Evolutionary conservation across 2,113 vertebrate genomes (phyloP).

Genomic region (Poecile atricapillus): DNA sequence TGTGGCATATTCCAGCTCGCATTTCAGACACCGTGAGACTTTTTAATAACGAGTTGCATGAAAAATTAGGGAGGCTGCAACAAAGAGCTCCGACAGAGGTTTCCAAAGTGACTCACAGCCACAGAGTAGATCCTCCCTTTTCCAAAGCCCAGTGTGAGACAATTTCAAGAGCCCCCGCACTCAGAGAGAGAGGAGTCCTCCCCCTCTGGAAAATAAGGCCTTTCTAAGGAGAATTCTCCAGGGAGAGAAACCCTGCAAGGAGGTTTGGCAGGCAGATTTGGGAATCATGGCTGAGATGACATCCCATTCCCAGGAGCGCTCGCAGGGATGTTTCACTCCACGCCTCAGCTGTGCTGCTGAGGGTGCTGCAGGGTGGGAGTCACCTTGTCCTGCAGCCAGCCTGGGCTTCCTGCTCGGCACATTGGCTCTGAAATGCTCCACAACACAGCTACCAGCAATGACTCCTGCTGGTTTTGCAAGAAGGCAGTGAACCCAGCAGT

Average conservation of each 20-base stretch:
- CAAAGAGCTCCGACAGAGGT: slow-evolving; percentile 31
- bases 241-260: not conserved
- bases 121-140: not conserved
- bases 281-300: not conserved
- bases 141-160: slow-evolving; percentile 35
- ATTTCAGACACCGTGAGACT: slow-evolving; percentile 45
- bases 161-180: not conserved
- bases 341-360: not conserved
- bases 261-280: not conserved
- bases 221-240: not conserved
- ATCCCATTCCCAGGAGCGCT: not conserved
- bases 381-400: not conserved
- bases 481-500: not conserved
- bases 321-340: not conserved
- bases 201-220: not conserved
- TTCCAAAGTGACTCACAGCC: slow-evolving; percentile 53
- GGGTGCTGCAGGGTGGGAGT: not conserved
- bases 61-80: slow-evolving; percentile 54
- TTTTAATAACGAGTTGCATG: slow-evolving; percentile 52
- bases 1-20: slow-evolving; percentile 9
- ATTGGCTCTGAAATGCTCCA: not conserved
- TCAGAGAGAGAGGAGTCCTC: not conserved
- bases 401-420: not conserved
- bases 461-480: not conserved
- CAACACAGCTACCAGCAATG: accelerated